Percentiles rank a stretch among this genome's conserved stretches.
phyloP scores from a whole-genome alignment of 2,888 invertebrate genomes.

The Bursaphelenchus okinawaensis region DNA sequence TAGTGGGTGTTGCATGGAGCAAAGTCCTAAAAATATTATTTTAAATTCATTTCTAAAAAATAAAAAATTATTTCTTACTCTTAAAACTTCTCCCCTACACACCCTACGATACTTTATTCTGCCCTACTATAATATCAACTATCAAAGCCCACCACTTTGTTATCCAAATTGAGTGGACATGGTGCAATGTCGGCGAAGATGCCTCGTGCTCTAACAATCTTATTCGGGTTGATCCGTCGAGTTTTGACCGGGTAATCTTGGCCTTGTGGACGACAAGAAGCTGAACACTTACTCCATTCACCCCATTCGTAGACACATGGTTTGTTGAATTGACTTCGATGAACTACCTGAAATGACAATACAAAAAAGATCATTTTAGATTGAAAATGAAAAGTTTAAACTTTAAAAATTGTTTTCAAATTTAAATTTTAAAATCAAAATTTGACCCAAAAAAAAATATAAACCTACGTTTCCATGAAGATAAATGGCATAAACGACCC shows the following conservation, averaged over 20 bases:
- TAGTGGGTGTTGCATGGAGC: background rate
- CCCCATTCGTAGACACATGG: background rate
- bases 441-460: too few relatives aligned
- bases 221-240: background rate
- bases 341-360: background rate
- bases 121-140: background rate
- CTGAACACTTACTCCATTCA: background rate
- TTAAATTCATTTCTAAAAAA: background rate
- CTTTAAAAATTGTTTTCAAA: too few relatives aligned
- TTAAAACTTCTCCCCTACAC: too few relatives aligned
- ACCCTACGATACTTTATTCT: too few relatives aligned
- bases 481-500: background rate
- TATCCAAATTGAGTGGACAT: background rate
- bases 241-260: background rate
- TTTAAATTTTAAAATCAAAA: background rate
- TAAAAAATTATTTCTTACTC: background rate
- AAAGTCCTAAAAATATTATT: background rate
- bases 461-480: background rate
- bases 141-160: background rate
- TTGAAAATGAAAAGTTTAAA: too few relatives aligned
- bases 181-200: background rate
- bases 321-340: background rate
- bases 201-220: background rate
- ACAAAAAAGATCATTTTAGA: too few relatives aligned
- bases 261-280: background rate